A percentile compares a stretch with the other conserved stretches of the same genome.
These are phyloP conservation scores for Eupeodes corollae DNA, from an alignment of 1,140 invertebrate species.

Conservation along the genomic window DNA sequence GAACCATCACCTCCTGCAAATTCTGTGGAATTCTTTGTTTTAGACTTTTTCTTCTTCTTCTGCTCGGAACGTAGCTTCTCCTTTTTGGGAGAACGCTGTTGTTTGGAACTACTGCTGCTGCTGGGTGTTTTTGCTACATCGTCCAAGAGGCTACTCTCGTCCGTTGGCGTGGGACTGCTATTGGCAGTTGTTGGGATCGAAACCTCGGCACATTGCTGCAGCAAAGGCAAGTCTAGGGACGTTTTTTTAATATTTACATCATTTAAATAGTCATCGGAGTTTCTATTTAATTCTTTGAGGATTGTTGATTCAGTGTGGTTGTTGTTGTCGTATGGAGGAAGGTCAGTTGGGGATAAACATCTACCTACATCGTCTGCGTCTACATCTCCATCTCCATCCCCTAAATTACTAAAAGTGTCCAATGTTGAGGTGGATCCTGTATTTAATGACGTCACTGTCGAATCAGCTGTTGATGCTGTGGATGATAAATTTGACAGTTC, in stretches of 20 bases:
- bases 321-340: no score
- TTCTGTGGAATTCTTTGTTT: conserved; percentile 17
- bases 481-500: conserved; percentile 24
- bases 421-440: conserved; percentile 3
- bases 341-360: no score
- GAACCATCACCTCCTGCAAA: conserved; percentile 8
- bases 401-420: no score
- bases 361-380: no score
- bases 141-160: conserved; percentile 32
- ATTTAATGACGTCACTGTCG: background rate
- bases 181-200: conserved; percentile 30
- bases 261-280: background rate
- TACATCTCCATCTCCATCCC: no score
- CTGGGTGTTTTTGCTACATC: conserved; percentile 12
- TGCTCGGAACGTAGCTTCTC: conserved; percentile 12
- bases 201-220: conserved; percentile 10
- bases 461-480: conserved; percentile 3
- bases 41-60: conserved; percentile 24
- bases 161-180: conserved; percentile 33
- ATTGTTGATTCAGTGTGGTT: no score
- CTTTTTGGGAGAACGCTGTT: background rate
- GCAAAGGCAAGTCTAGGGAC: no score
- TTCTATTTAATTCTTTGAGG: background rate
- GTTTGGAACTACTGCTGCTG: background rate
- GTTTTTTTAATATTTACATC: no score